A percentile compares a stretch with the other conserved stretches of the same genome.
Evolutionary conservation across 2,888 invertebrate species (phyloP).

Genomic region (Coelogynopora nodosa): DNA sequence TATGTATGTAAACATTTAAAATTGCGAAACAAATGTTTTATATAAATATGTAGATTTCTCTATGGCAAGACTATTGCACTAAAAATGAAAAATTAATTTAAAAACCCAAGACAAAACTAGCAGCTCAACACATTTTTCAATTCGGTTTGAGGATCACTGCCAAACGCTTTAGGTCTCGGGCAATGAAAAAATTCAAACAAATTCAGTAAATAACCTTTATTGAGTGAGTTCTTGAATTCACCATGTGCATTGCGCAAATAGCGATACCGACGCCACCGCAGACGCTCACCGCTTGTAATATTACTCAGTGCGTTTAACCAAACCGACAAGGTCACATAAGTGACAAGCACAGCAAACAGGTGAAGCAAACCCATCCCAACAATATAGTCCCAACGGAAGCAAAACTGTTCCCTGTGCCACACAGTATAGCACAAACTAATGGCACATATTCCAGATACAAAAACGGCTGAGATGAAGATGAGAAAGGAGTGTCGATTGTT

Average conservation of each 20-base stretch:
- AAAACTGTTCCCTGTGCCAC: neutral
- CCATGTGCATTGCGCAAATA: conserved; percentile 83
- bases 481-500: conserved; percentile 68
- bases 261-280: conserved; percentile 84
- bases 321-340: conserved; percentile 56
- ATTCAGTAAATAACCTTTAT: conserved; percentile 79
- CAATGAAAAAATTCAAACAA: conserved; percentile 79
- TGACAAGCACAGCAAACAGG: conserved; percentile 32
- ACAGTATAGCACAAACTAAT: conserved; percentile 37
- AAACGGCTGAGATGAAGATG: conserved; percentile 14
- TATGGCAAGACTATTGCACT: too few species aligned
- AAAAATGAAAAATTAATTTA: too few species aligned
- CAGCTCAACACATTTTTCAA: too few species aligned
- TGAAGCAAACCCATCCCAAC: conserved; percentile 11
- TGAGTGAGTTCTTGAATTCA: conserved; percentile 82
- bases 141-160: too few species aligned
- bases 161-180: too few species aligned
- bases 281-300: conserved; percentile 88
- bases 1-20: too few species aligned
- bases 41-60: too few species aligned
- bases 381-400: conserved; percentile 19
- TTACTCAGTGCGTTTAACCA: conserved; percentile 86
- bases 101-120: too few species aligned
- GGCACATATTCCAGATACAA: neutral
- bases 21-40: too few species aligned